Evolutionary conservation across 1,140 invertebrate genomes (phyloP).

Genomic region (Helicoverpa zea): DNA sequence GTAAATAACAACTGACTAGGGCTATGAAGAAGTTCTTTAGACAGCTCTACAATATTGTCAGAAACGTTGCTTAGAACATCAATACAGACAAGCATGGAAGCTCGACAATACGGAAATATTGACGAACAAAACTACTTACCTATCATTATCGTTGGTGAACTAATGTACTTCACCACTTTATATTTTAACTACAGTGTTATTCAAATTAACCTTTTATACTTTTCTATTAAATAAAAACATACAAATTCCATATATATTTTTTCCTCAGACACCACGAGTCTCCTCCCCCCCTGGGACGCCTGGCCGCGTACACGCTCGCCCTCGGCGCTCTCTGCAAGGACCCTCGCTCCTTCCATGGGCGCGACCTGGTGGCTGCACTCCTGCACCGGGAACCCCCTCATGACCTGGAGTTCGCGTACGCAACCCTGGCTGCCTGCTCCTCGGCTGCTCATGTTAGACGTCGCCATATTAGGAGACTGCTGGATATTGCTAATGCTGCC

Average conservation of each 20-base stretch:
- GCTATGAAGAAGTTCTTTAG: too few relatives aligned
- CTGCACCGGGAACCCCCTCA: slow-evolving; percentile 91
- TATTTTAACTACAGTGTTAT: too few relatives aligned
- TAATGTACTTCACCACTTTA: too few relatives aligned
- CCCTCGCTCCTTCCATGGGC: slow-evolving; percentile 93
- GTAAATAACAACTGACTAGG: background rate
- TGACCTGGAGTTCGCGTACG: slow-evolving; percentile 90
- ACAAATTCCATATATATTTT: background rate
- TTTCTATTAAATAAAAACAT: too few relatives aligned
- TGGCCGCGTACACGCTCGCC: slow-evolving; percentile 92
- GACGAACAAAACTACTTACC: too few relatives aligned
- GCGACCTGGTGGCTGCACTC: slow-evolving; percentile 91
- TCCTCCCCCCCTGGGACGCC: slow-evolving; percentile 90
- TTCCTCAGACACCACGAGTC: slow-evolving; percentile 89
- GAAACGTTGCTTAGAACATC: too few relatives aligned
- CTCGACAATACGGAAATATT: too few relatives aligned
- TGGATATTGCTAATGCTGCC: slow-evolving; percentile 92
- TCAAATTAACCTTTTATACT: too few relatives aligned
- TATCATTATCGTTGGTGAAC: too few relatives aligned
- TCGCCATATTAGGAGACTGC: slow-evolving; percentile 91
- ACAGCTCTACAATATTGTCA: too few relatives aligned
- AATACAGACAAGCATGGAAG: too few relatives aligned
- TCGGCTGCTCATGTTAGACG: slow-evolving; percentile 93
- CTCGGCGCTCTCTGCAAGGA: slow-evolving; percentile 93
- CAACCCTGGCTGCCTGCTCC: slow-evolving; percentile 89